These are phyloP conservation scores for Tupaia tana DNA, from an alignment of 2,113 vertebrate species.

Conservation along the genomic window DNA sequence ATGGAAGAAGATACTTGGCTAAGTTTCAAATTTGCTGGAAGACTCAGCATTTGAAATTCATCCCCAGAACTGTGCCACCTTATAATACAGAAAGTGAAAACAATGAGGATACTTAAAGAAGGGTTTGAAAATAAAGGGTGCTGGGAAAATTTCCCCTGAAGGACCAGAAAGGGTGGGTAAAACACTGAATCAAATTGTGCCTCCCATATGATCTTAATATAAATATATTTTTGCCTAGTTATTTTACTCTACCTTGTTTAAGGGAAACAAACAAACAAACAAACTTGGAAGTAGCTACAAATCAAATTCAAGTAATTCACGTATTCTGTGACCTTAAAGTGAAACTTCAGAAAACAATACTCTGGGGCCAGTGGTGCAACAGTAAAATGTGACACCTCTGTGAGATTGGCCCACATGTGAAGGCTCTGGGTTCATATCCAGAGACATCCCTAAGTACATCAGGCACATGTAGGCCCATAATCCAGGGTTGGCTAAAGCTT, in stretches of 20 bases:
- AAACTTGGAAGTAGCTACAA: neutral
- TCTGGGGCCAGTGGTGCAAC: too few species aligned
- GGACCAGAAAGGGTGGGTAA: neutral
- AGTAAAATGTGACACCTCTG: too few species aligned
- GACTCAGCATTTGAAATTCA: slow-evolving; percentile 60
- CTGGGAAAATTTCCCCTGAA: neutral
- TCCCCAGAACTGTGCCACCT: neutral
- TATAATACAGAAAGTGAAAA: neutral
- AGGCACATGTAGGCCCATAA: too few species aligned
- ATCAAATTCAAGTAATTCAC: neutral
- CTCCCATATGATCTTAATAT: neutral
- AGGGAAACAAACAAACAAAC: too few species aligned
- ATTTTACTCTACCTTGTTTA: neutral
- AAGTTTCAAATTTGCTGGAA: slow-evolving; percentile 77
- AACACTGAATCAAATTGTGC: neutral
- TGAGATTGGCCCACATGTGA: too few species aligned
- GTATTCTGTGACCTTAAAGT: neutral
- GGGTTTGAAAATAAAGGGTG: neutral
- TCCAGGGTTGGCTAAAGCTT: too few species aligned
- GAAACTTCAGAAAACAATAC: neutral
- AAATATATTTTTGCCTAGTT: neutral
- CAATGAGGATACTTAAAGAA: neutral
- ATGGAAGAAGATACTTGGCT: slow-evolving; percentile 70
- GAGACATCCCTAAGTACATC: too few species aligned
- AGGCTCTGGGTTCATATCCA: too few species aligned